These are phyloP conservation scores for Lepisosteus osseus DNA, from an alignment of 2,113 vertebrate genomes.

Conservation along the genomic window DNA sequence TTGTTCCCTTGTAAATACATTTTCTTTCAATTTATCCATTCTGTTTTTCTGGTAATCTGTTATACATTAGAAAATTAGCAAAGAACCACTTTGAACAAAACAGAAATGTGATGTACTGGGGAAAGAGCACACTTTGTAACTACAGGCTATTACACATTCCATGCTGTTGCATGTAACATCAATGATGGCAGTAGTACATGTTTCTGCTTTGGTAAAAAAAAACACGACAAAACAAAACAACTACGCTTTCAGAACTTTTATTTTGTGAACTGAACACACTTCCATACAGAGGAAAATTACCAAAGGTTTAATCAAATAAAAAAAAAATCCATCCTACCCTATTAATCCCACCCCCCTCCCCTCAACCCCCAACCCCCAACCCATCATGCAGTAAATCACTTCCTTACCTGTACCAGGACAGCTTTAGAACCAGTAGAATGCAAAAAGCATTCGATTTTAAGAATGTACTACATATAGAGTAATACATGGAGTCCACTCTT, in stretches of 20 bases:
- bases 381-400: conserved; percentile 32
- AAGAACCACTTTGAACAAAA: too few relatives aligned
- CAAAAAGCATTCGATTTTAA: neutral
- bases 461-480: conserved; percentile 1
- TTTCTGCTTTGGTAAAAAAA: conserved; percentile 14
- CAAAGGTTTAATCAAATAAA: conserved; percentile 43
- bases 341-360: conserved; percentile 12
- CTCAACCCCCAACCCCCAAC: conserved; percentile 26
- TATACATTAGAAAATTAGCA: too few relatives aligned
- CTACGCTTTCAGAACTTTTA: conserved; percentile 58
- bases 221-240: conserved; percentile 28
- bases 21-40: too few relatives aligned
- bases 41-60: too few relatives aligned
- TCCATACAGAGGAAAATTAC: conserved; percentile 37
- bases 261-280: conserved; percentile 58
- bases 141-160: too few relatives aligned
- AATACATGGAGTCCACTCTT: neutral
- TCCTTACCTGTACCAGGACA: conserved; percentile 63
- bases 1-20: too few relatives aligned
- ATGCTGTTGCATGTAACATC: too few relatives aligned
- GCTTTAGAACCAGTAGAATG: conserved; percentile 35
- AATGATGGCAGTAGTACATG: too few relatives aligned
- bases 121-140: too few relatives aligned
- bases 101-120: too few relatives aligned
- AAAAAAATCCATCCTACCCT: conserved; percentile 39